Evolutionary conservation across 2,888 invertebrate genomes (phyloP), one percentile per base, ranked within the genome.

Genomic region (Seladonia tumulorum): DNA sequence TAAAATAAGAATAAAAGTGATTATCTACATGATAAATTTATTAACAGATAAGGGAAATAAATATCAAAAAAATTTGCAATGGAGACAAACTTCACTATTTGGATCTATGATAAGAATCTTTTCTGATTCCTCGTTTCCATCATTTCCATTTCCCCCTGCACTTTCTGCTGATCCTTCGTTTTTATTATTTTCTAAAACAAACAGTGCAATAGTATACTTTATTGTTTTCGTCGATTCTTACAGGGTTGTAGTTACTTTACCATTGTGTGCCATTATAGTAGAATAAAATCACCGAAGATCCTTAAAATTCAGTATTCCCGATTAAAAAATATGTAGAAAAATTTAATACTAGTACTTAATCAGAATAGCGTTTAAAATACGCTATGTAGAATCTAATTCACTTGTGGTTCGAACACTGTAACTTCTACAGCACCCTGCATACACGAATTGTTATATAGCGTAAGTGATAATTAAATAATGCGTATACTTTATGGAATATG

Each of bases 41-140:
- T 12, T n/a, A 66, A 42, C 25, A 66, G 16, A 70, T 18, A 53
- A 47, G 10, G 39, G 71, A 42, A 42, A 73, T 18, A 75, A 42
- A n/a, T 66, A 42, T 49, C 75, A 73, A 72, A 12, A 72, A 57
- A 83, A 82, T 42, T 39, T 45, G 60, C 47, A 71, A 77, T 70
- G 42, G 76, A 75, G 80, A 92, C 93, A 42, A 88, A 95, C 95
- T 85, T 96, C 95, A 0, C 97, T 96, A 49, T 96, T 95, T 75
- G 97, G 97, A 94, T 97, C 96, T 57, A 97, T 96, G 57, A 97
- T 95, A 70, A 97, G 95, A 73, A 97, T 96, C 90, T 97, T 97
- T 88, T 96, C 97, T 0, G 96, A 94, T 18, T 95, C 95, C 72
- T 94, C 93, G 22, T 89, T 79, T 22, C 93, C 92, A 14, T 78